These are phyloP conservation scores for Sinhomidia bicolor DNA, from an alignment of 2,888 invertebrate genomes.

Conservation along the genomic window DNA sequence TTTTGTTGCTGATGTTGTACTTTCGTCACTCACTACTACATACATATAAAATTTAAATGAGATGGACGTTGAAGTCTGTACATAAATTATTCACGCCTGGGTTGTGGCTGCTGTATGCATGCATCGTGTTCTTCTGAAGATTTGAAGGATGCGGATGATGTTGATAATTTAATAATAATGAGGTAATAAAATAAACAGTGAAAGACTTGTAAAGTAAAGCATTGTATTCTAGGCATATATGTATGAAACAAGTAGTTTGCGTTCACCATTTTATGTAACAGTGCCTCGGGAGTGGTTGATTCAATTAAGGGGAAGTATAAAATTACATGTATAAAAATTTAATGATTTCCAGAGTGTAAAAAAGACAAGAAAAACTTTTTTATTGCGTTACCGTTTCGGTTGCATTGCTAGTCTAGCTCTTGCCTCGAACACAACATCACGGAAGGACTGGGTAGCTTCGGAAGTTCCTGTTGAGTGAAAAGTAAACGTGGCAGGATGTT, in stretches of 20 bases:
- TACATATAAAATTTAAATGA: not conserved
- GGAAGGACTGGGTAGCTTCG: conserved; percentile 78
- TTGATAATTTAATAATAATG: not conserved
- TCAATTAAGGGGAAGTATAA: conserved; percentile 46
- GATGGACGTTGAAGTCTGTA: conserved; percentile 14
- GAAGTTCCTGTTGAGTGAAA: conserved; percentile 77
- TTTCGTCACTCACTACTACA: too few species aligned
- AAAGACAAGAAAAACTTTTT: conserved; percentile 21
- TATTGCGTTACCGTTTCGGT: conserved; percentile 62
- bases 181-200: conserved; percentile 12
- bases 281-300: conserved; percentile 33
- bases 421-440: conserved; percentile 79
- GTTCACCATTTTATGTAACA: not conserved
- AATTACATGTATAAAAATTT: not conserved
- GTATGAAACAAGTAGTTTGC: not conserved
- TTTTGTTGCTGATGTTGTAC: not conserved
- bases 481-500: not conserved
- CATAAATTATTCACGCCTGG: conserved; percentile 3
- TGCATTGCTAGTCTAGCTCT: conserved; percentile 65
- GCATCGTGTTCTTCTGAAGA: not conserved
- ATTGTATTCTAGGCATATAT: not conserved
- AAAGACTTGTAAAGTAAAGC: not conserved
- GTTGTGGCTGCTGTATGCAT: not conserved
- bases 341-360: not conserved
- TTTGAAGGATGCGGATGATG: not conserved